Evolutionary conservation across 2,888 invertebrate species (phyloP).

Genomic region (Gibbula magus): DNA sequence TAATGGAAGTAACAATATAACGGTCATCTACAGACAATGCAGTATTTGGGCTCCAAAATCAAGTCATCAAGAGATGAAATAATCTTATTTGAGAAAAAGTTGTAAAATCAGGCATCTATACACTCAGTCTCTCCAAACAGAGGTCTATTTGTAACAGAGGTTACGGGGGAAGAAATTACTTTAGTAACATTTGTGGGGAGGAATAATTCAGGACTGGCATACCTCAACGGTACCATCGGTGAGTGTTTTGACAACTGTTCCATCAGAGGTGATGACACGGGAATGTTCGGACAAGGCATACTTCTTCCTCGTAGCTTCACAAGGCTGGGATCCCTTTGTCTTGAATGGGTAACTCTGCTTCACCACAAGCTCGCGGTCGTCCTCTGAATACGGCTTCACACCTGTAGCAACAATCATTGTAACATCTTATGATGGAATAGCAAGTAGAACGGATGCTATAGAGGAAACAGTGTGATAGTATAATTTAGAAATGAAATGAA

Average conservation of each 20-base stretch:
- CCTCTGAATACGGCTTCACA: constrained; percentile 57
- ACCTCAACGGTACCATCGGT: constrained; percentile 72
- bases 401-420: constrained; percentile 41
- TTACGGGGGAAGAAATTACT: no score
- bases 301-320: constrained; percentile 61
- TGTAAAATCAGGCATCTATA: no score
- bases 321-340: constrained; percentile 66
- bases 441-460: no score
- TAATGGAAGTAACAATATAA: no score
- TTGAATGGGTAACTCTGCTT: constrained; percentile 71
- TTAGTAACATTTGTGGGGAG: not conserved
- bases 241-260: constrained; percentile 73
- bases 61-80: no score
- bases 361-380: constrained; percentile 65
- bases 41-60: no score
- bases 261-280: constrained; percentile 71
- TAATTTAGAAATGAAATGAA: no score
- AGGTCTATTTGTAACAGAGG: not conserved
- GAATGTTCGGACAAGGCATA: constrained; percentile 67
- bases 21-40: no score
- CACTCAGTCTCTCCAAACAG: no score
- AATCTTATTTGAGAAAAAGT: no score
- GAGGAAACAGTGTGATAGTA: no score
- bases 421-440: no score
- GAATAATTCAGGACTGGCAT: not conserved